These are phyloP conservation scores for Tokudaia muenninki DNA, from an alignment of 2,797 vertebrate species.

Conservation along the genomic window DNA sequence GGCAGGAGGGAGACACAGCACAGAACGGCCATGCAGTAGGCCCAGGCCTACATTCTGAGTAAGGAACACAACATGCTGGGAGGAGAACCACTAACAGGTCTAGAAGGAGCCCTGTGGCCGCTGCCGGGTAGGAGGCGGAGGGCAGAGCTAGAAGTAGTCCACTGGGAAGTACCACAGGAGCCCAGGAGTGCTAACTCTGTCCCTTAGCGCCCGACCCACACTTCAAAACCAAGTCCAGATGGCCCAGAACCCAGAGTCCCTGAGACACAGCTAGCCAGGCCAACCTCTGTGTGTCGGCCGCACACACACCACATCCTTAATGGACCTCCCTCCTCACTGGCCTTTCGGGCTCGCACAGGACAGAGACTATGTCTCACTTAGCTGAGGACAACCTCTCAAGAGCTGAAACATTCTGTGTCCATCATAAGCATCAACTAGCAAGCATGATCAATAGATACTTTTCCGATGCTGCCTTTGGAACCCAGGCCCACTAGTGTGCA, in stretches of 20 bases:
- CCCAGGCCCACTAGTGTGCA: neutral
- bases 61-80: neutral
- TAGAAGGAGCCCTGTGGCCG: neutral
- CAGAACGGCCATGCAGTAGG: neutral
- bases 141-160: neutral
- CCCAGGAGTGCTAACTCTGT: neutral
- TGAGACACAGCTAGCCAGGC: neutral
- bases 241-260: neutral
- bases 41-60: neutral
- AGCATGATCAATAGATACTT: neutral
- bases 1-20: neutral
- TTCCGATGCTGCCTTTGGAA: no score
- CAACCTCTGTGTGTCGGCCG: neutral
- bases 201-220: neutral
- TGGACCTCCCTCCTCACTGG: neutral
- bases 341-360: neutral
- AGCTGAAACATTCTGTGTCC: neutral
- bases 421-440: neutral
- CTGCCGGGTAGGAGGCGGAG: neutral
- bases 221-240: neutral
- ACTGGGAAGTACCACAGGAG: neutral
- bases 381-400: neutral
- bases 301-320: neutral
- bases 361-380: neutral
- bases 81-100: neutral